Base-by-base conservation (phyloP, 2,888 invertebrate species). In the Drosophila limbata region DNA sequence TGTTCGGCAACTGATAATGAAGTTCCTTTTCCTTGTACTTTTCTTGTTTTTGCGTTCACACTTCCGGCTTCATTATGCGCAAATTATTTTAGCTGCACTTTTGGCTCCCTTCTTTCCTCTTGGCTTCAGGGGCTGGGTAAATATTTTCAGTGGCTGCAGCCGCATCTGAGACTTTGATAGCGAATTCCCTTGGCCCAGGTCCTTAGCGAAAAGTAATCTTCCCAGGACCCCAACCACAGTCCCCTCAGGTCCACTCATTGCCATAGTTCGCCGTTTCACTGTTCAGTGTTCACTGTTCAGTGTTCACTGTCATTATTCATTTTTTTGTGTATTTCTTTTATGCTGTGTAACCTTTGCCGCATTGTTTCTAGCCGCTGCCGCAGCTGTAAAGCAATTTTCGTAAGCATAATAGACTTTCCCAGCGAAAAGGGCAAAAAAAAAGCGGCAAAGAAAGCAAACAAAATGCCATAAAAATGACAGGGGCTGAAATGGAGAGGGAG, bases 31-130 rank as follows among this genome's bases (percentile, higher is more conserved):
- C 56, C 83, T 82, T 85, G 81, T 81, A 68, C 66, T 77, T 69
- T 59, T 70, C 73, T 67, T 79, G 76, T 73, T 74, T 81, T 85
- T 69, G 71, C 77, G 72, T 84, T 87, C 85, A 87, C 84, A 87
- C 84, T 84, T 87, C 88, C 88, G 85, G 85, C 83, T 84, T 87
- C 88, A 84, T 84, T 84, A 84, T 84, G 84, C 81, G 85, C 85
- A 80, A 87, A 84, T 84, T 84, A 84, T 84, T 87, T 87, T 84
- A 84, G 82, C 84, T 84, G 83, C 81, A 87, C 85, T 88, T 77
- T 72, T 75, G 65, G 50, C 44, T 48, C 35, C 44, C 17, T 33
- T 13, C 15, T 17, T 3, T 0, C 35, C 2, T 13, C 19, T 8
- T 42, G 53, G 37, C 50, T 45, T 45, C 5, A 37, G 50, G 37